These are phyloP conservation scores for Agraylea sexmaculata DNA, from an alignment of 1,140 invertebrate genomes.

Conservation along the genomic window DNA sequence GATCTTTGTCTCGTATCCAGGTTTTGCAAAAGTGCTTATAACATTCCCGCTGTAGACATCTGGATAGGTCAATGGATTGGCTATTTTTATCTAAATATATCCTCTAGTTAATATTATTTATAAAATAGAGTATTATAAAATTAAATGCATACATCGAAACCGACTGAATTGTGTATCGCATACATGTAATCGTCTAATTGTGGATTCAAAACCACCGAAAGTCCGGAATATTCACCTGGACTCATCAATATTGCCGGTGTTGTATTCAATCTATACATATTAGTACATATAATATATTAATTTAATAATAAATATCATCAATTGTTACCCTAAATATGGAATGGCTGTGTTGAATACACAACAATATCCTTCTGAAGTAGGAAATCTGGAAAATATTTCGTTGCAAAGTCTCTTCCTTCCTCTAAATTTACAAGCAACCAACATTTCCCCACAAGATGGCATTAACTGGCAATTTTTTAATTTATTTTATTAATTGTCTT, in stretches of 20 bases:
- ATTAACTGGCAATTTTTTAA: conserved; percentile 36
- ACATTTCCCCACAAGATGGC: conserved; percentile 37
- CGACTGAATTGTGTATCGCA: conserved; percentile 25
- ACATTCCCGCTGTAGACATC: conserved; percentile 27
- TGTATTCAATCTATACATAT: neutral
- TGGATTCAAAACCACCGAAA: conserved; percentile 35
- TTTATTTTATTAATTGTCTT: too few relatives aligned
- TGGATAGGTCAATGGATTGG: conserved; percentile 35
- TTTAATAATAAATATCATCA: neutral
- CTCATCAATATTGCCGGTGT: neutral
- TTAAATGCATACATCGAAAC: conserved; percentile 28
- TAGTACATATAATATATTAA: conserved; percentile 1
- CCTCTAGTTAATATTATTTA: conserved; percentile 1
- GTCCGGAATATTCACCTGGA: conserved; percentile 22
- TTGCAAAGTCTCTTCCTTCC: conserved; percentile 30
- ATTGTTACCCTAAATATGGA: neutral
- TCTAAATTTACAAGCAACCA: conserved; percentile 37
- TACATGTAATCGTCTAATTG: conserved; percentile 40
- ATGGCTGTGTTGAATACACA: conserved; percentile 43
- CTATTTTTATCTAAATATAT: conserved; percentile 29
- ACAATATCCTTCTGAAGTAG: conserved; percentile 44
- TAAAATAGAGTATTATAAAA: conserved; percentile 3
- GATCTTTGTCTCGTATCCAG: conserved; percentile 18
- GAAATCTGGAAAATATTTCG: conserved; percentile 33
- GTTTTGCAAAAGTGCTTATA: conserved; percentile 21